phyloP scores from a whole-genome alignment of 1,140 invertebrate species.

The Bombus difficillimus region DNA sequence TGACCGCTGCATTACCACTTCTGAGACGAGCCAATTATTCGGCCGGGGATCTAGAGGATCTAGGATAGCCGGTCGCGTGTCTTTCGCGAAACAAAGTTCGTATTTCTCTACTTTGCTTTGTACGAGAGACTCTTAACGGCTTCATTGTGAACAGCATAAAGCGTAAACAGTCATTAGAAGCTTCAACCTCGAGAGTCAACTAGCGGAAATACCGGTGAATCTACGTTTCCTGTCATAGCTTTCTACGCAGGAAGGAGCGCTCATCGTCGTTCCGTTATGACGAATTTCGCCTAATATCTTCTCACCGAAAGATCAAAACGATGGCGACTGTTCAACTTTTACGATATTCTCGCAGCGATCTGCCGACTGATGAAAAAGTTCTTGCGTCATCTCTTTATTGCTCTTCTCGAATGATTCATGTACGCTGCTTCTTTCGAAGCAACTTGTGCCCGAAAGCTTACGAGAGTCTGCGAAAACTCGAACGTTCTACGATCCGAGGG shows the following conservation, averaged over 20 bases:
- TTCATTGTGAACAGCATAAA: slow-evolving; percentile 39
- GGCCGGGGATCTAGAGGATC: background rate
- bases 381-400: slow-evolving; percentile 2
- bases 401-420: background rate
- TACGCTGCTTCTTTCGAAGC: background rate
- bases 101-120: background rate
- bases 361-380: background rate
- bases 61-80: background rate
- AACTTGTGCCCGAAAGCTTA: background rate
- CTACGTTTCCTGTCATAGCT: slow-evolving; percentile 52
- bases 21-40: background rate
- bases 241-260: slow-evolving; percentile 39
- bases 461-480: background rate
- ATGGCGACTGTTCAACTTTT: too few species aligned
- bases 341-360: background rate
- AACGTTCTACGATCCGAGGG: too few species aligned
- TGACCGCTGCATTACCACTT: background rate
- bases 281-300: slow-evolving; percentile 20
- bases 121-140: background rate
- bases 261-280: slow-evolving; percentile 19
- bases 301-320: background rate
- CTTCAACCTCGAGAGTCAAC: slow-evolving; percentile 58
- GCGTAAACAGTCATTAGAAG: slow-evolving; percentile 52
- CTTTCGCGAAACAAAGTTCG: background rate
- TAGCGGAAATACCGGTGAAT: slow-evolving; percentile 62